These are phyloP conservation scores for Sebastes jordani DNA, from an alignment of 2,797 vertebrate genomes.

Conservation along the genomic window DNA sequence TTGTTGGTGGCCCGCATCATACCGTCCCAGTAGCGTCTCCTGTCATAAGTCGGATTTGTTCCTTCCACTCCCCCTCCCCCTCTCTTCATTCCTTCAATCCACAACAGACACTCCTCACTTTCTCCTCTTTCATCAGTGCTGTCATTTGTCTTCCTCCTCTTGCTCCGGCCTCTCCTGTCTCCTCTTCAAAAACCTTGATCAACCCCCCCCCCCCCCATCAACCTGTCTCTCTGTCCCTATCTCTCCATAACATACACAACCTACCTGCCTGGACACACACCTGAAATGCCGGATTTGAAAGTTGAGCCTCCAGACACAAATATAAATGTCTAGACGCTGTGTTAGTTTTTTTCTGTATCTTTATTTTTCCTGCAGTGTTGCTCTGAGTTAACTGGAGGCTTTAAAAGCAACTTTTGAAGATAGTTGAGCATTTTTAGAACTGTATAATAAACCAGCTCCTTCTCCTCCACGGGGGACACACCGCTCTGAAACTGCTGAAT, in stretches of 20 bases:
- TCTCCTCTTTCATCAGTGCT: neutral
- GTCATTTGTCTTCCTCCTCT: neutral
- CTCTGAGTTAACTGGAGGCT: neutral
- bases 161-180: neutral
- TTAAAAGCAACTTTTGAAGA: neutral
- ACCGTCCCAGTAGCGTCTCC: neutral
- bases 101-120: neutral
- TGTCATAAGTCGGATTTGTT: neutral
- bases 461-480: neutral
- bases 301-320: conserved; percentile 75
- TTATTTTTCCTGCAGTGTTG: conserved; percentile 37
- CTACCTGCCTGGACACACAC: neutral
- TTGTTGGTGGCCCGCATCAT: neutral
- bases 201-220: neutral
- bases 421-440: neutral
- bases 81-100: neutral
- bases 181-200: neutral
- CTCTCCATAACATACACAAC: neutral
- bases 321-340: conserved; percentile 84
- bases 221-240: neutral
- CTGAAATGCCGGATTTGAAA: conserved; percentile 82
- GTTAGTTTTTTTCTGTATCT: conserved; percentile 74
- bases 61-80: neutral
- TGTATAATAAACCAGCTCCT: neutral
- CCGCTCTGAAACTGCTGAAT: neutral